Evolutionary conservation across 2,888 invertebrate species (phyloP).

Genomic region (Hydraecia micacea): DNA sequence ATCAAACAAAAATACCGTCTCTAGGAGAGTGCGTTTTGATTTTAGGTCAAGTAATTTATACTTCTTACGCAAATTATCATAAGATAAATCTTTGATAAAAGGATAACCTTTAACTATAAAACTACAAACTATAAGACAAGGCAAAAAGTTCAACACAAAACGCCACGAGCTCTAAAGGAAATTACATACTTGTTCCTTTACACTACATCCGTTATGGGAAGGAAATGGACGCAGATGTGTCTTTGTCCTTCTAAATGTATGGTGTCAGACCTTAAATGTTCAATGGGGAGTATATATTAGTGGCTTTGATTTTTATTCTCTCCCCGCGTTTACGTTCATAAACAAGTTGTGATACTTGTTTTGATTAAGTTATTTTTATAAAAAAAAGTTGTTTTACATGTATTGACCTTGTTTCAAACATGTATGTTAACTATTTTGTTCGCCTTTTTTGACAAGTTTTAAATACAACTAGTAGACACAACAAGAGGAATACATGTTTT

Average conservation of each 20-base stretch:
- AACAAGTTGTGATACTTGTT: background rate
- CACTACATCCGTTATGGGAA: constrained; percentile 33
- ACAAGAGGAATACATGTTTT: background rate
- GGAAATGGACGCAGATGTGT: constrained; percentile 34
- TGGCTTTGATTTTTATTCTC: background rate
- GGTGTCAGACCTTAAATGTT: constrained; percentile 3
- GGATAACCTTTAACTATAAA: background rate
- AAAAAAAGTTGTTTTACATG: background rate
- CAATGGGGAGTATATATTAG: background rate
- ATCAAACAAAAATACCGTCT: no score
- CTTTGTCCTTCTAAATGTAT: constrained; percentile 2
- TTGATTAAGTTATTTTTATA: background rate
- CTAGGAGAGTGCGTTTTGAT: no score
- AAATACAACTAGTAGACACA: background rate
- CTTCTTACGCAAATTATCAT: no score
- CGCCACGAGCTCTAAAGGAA: constrained; percentile 43
- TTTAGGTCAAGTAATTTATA: no score
- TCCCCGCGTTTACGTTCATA: background rate
- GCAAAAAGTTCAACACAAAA: constrained; percentile 29
- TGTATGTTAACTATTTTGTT: background rate
- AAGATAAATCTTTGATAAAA: no score
- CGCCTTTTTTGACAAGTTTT: background rate
- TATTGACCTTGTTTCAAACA: no score
- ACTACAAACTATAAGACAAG: constrained; percentile 27
- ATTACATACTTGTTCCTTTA: constrained; percentile 44